phyloP scores from a whole-genome alignment of 2,797 vertebrate genomes.

The Premnoplex brunnescens region DNA sequence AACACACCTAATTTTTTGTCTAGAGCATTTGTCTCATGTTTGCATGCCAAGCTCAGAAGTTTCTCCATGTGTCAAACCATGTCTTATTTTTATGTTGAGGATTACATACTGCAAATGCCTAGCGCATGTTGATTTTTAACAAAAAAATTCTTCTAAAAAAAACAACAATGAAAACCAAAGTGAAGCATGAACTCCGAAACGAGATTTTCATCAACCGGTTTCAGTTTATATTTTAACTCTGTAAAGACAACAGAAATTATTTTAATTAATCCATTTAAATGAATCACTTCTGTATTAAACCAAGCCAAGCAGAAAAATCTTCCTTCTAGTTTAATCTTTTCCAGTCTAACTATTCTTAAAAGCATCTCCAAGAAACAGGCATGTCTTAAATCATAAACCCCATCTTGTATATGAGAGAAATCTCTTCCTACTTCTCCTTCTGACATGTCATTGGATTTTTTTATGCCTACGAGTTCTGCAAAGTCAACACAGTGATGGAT shows the following conservation, averaged over 20 bases:
- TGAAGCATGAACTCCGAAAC: neutral
- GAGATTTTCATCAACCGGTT: neutral
- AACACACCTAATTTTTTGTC: neutral
- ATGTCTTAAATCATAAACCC: neutral
- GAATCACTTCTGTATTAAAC: neutral
- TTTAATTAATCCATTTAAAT: neutral
- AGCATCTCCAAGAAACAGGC: neutral
- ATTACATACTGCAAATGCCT: neutral
- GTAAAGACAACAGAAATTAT: neutral
- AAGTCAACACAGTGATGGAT: neutral
- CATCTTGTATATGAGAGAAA: neutral
- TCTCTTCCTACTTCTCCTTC: neutral
- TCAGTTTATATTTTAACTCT: neutral
- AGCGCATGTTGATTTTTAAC: neutral
- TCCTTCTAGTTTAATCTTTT: neutral
- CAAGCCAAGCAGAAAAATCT: neutral
- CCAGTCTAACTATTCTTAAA: neutral
- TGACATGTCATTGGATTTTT: accelerated
- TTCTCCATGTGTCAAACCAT: neutral
- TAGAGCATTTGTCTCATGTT: neutral
- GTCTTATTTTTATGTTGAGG: neutral
- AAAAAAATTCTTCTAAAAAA: neutral
- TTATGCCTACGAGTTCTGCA: neutral
- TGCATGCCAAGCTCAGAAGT: neutral
- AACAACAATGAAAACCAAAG: neutral